Evolutionary conservation across 2,113 vertebrate genomes (phyloP).

Genomic region (Naja naja): DNA sequence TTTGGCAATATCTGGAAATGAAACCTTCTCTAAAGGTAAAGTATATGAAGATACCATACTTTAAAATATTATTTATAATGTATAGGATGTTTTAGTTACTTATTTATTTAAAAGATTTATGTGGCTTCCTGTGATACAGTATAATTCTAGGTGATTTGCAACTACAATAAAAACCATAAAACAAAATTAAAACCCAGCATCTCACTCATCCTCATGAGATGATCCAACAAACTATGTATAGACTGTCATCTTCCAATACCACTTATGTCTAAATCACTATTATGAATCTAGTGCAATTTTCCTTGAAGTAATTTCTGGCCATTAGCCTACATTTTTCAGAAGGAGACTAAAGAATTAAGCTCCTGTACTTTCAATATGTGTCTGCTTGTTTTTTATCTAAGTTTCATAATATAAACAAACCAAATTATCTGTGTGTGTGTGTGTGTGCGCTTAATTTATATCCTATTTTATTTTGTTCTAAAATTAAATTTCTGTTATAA

Average conservation of each 20-base stretch:
- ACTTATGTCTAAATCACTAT: not conserved
- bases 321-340: not conserved
- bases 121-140: not conserved
- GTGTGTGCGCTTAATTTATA: not conserved
- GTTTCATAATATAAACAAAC: not conserved
- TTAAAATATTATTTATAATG: not conserved
- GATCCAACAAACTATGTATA: not conserved
- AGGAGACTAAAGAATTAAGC: not conserved
- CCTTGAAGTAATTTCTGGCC: not conserved
- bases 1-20: slow-evolving; percentile 49
- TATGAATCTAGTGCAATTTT: not conserved
- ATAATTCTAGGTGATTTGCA: not conserved
- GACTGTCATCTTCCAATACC: not conserved
- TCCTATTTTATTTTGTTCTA: not conserved
- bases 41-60: not conserved
- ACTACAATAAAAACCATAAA: not conserved
- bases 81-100: not conserved
- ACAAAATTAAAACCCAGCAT: not conserved
- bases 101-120: not conserved
- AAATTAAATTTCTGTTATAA: not conserved
- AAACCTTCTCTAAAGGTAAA: slow-evolving; percentile 65
- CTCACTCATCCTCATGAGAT: not conserved
- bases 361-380: not conserved
- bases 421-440: not conserved
- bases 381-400: not conserved